Evolutionary conservation across 2,888 invertebrate genomes (phyloP).

Genomic region (Brachynemurus nebulosus): DNA sequence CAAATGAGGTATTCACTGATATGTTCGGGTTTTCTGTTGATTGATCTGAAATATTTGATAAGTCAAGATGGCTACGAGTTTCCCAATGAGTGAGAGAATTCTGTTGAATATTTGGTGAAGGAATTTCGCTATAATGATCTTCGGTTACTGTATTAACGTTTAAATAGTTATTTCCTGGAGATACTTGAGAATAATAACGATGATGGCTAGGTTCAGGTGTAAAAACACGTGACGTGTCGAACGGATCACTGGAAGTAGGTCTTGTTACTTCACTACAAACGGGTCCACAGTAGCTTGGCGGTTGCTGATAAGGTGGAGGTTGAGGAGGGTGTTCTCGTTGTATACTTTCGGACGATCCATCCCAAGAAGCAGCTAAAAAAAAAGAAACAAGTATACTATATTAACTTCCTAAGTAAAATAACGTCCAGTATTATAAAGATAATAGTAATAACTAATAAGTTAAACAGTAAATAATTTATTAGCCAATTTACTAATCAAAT

Average conservation of each 20-base stretch:
- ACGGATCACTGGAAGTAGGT: conserved; percentile 40
- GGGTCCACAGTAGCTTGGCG: conserved; percentile 40
- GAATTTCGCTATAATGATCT: conserved; percentile 27
- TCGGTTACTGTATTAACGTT: conserved; percentile 21
- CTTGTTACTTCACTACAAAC: conserved; percentile 22
- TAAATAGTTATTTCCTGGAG: conserved; percentile 24
- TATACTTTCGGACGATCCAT: neutral
- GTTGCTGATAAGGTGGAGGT: conserved; percentile 39
- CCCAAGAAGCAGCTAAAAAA: no score
- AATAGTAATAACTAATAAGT: no score
- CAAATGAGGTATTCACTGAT: neutral
- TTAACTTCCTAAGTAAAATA: no score
- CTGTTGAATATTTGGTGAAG: conserved; percentile 7
- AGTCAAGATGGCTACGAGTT: neutral
- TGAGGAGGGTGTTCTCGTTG: conserved; percentile 18
- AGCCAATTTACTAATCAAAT: no score
- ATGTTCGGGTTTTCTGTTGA: neutral
- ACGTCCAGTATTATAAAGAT: no score
- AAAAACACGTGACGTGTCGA: conserved; percentile 42
- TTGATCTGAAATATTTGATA: neutral
- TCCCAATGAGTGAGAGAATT: conserved; percentile 6
- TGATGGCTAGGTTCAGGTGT: conserved; percentile 17
- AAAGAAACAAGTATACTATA: no score
- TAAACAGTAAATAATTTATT: no score
- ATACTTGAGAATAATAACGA: conserved; percentile 32